Percentiles rank a stretch among this genome's conserved stretches.
These are phyloP conservation scores for Theocolax elegans DNA, from an alignment of 1,140 invertebrate genomes.

Conservation along the genomic window DNA sequence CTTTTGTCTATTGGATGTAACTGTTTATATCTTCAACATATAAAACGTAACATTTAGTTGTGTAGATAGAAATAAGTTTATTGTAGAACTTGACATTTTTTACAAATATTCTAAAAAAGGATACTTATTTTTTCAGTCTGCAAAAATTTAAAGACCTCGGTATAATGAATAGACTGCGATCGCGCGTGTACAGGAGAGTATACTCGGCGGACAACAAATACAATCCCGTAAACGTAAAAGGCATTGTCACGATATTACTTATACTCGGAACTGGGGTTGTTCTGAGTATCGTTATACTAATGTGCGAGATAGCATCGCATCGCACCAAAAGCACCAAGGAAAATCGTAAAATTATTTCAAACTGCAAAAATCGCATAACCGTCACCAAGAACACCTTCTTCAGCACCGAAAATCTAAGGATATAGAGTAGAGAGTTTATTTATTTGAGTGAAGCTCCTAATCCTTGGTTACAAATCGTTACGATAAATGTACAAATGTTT, in stretches of 20 bases:
- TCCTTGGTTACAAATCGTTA: no score
- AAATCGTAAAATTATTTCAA: background rate
- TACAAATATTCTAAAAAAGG: no score
- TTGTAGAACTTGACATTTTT: no score
- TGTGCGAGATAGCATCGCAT: background rate
- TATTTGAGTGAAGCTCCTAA: no score
- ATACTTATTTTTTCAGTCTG: conserved; percentile 32
- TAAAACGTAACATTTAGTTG: no score
- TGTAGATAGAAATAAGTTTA: no score
- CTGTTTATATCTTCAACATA: no score
- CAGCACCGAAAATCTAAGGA: no score
- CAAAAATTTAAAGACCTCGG: conserved; percentile 43
- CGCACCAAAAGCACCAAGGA: background rate
- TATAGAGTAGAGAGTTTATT: no score
- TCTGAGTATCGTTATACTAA: background rate
- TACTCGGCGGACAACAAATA: background rate
- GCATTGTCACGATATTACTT: background rate
- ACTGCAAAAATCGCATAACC: background rate
- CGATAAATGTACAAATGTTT: no score
- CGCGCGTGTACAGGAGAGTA: background rate
- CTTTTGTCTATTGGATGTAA: no score
- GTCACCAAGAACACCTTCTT: background rate
- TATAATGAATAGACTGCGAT: conserved; percentile 14
- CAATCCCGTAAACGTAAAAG: background rate
- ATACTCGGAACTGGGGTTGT: background rate